These are phyloP conservation scores for Rhagophthalmus giganteus DNA, from an alignment of 2,888 invertebrate species.

Conservation along the genomic window DNA sequence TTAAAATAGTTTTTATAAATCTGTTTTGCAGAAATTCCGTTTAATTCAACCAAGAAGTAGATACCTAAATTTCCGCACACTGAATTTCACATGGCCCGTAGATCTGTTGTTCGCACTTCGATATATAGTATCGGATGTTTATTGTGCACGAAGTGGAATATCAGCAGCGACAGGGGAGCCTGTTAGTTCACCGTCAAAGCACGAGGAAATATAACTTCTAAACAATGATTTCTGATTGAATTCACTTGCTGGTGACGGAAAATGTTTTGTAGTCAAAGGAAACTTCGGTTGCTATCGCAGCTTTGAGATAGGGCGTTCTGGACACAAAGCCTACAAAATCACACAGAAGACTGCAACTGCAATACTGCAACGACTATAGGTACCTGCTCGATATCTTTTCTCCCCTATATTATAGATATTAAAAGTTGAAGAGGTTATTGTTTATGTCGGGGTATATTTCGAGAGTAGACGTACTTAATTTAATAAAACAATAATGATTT, in stretches of 20 bases:
- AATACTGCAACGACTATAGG: not conserved
- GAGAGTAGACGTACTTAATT: too few species aligned
- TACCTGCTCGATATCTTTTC: not conserved
- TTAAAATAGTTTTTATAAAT: too few species aligned
- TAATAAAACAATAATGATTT: not conserved
- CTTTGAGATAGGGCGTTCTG: slow-evolving; percentile 1
- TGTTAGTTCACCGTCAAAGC: slow-evolving; percentile 17
- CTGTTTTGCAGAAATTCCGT: too few species aligned
- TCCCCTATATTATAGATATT: not conserved
- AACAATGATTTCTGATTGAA: slow-evolving; percentile 41
- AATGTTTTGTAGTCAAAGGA: slow-evolving; percentile 14
- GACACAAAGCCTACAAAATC: not conserved
- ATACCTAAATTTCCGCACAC: too few species aligned
- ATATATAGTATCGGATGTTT: slow-evolving; percentile 21
- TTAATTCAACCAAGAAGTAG: too few species aligned
- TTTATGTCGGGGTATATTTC: not conserved
- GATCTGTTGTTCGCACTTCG: slow-evolving; percentile 15
- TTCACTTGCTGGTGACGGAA: slow-evolving; percentile 31
- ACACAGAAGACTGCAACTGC: not conserved
- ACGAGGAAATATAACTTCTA: slow-evolving; percentile 38
- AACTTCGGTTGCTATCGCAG: slow-evolving; percentile 19
- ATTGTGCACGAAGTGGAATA: slow-evolving; percentile 26
- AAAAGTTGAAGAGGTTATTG: not conserved
- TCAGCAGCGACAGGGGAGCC: slow-evolving; percentile 20
- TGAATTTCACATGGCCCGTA: not conserved